A percentile compares a stretch with the other conserved stretches of the same genome.
phyloP scores from a whole-genome alignment of 2,797 vertebrate species.

The Acanthis flammea region DNA sequence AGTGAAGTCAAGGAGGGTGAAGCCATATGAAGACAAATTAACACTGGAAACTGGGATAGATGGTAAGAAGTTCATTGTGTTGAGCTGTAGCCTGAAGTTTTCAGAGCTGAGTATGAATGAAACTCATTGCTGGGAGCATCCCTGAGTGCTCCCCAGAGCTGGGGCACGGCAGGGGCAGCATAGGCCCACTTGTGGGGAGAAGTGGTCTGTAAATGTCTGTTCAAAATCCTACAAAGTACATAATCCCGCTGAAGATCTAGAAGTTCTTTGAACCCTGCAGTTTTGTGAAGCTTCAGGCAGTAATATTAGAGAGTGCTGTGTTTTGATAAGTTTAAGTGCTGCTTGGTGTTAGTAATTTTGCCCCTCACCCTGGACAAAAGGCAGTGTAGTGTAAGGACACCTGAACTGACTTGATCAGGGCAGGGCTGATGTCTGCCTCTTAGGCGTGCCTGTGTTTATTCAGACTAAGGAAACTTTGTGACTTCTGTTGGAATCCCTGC shows the following conservation, averaged over 20 bases:
- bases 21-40: not conserved
- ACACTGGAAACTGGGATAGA: not conserved
- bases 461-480: not conserved
- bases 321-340: not conserved
- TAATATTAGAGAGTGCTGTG: not conserved
- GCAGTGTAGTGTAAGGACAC: not conserved
- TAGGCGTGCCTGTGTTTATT: not conserved
- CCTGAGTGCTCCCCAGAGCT: not conserved
- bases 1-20: not conserved
- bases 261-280: not conserved
- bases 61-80: not conserved
- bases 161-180: not conserved
- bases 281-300: not conserved
- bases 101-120: not conserved
- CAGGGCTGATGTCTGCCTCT: not conserved
- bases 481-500: not conserved
- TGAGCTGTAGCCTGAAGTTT: not conserved
- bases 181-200: not conserved
- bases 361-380: fast-evolving
- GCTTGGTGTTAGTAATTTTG: not conserved
- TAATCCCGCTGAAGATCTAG: not conserved
- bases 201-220: not conserved
- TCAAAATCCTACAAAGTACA: not conserved
- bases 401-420: not conserved
- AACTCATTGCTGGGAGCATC: not conserved